These are phyloP conservation scores for Thinocorus orbignyianus DNA, from an alignment of 2,113 vertebrate species.

Conservation along the genomic window DNA sequence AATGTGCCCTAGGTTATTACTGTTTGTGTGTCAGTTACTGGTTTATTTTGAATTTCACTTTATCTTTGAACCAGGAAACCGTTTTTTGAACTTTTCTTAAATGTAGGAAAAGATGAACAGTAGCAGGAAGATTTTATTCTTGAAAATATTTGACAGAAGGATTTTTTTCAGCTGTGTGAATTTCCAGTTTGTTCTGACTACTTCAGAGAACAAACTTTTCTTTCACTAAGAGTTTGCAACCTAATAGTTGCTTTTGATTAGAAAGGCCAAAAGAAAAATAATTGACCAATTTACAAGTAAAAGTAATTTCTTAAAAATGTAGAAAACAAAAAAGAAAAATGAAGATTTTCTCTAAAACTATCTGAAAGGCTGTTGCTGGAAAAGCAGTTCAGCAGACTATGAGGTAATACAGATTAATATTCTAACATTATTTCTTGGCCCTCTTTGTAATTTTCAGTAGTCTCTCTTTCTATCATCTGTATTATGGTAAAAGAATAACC, in stretches of 20 bases:
- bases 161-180: neutral
- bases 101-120: neutral
- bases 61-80: neutral
- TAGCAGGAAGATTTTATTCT: neutral
- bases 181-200: neutral
- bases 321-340: neutral
- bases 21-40: neutral
- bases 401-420: neutral
- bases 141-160: neutral
- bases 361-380: neutral
- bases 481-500: neutral
- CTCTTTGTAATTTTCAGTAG: neutral
- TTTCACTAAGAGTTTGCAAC: neutral
- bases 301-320: neutral
- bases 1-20: neutral
- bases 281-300: neutral
- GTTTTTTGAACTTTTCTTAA: neutral
- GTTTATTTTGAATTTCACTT: neutral
- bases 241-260: neutral
- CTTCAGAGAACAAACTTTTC: neutral
- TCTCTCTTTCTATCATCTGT: neutral
- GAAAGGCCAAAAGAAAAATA: neutral
- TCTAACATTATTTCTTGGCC: neutral
- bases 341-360: neutral
- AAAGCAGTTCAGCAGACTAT: neutral